Percentiles rank a stretch among this genome's conserved stretches.
phyloP scores from a whole-genome alignment of 2,888 invertebrate species.

The Hypomecis punctinalis region DNA sequence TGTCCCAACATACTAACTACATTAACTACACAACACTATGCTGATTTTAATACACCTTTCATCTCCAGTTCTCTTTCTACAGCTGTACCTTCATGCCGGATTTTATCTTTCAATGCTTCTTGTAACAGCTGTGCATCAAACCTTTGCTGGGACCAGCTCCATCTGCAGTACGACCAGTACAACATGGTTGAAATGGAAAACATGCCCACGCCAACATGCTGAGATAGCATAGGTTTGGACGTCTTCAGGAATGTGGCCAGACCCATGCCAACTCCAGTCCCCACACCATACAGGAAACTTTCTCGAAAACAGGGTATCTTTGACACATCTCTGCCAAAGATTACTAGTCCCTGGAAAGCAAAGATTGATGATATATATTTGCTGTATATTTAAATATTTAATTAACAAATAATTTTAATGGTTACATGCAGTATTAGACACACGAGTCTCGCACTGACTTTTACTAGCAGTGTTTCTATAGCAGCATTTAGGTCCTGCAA shows the following conservation, averaged over 20 bases:
- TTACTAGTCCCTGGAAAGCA: conserved; percentile 77
- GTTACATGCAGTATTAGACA: no score
- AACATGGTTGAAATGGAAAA: conserved; percentile 87
- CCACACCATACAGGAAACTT: conserved; percentile 90
- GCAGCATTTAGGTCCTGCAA: no score
- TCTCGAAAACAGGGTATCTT: conserved; percentile 93
- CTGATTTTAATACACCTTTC: conserved; percentile 73
- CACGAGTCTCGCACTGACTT: no score
- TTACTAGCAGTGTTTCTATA: no score
- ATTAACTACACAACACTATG: conserved; percentile 41
- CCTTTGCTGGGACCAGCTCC: conserved; percentile 87
- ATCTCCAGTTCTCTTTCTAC: conserved; percentile 78
- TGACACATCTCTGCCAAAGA: conserved; percentile 90
- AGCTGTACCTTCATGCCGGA: conserved; percentile 87
- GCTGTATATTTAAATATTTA: no score
- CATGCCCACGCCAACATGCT: conserved; percentile 87
- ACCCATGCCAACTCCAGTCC: conserved; percentile 88
- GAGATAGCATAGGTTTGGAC: conserved; percentile 86
- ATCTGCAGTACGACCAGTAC: conserved; percentile 90
- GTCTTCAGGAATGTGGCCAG: conserved; percentile 89
- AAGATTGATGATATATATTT: background rate
- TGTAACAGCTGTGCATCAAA: conserved; percentile 87
- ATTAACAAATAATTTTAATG: no score
- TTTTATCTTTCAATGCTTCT: conserved; percentile 86
- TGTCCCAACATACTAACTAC: conserved; percentile 8